Evolutionary conservation across 1,140 invertebrate species (phyloP), one percentile per base, ranked within the genome.

Genomic region (Cyclina sinensis): DNA sequence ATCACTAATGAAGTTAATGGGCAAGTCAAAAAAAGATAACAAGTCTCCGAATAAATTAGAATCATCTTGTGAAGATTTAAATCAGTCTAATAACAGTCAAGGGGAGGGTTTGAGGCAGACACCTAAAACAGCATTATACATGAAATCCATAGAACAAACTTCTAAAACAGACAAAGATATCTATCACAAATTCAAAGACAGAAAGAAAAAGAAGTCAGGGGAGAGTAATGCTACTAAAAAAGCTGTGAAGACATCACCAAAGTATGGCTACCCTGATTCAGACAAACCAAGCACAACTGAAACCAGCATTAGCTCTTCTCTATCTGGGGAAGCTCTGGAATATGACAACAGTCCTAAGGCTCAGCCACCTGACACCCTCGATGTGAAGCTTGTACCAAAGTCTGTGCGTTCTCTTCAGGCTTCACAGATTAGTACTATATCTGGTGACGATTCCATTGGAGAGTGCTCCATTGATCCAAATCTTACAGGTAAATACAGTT

Each of bases 401-500:
- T 68, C 82, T 24, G 62, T 92, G n/a, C 39, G 62, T 30, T 48
- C 85, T 9, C 51, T 91, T 18, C 92, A 91, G 32, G 81, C 87
- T 4, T 89, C 90, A 12, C 83, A 89, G n/a, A 90, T 91, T 46
- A 91, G 90, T 84, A 91, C 84, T 27, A 89, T 91, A 24, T 92
- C 91, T 37, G 90, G 87, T 24, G 91, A 92, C 78, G 91, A 93
- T 43, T 92, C 91, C 18, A 92, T 93, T 65, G 92, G 91, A 46
- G 91, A 93, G 46, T 93, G 91, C 59, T 93, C 92, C 16, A 89
- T 93, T 32, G 91, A 92, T 78, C 89, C 83, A 51, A 91, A 93
- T 80, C 81, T 91, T 0, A 91, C 91, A 86, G 91, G 92, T n/a
- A n/a, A n/a, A n/a, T n/a, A n/a, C n/a, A n/a, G n/a, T n/a, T n/a